Conservation (phyloP, 2,888 invertebrate species). For the Drosophila mimica region DNA sequence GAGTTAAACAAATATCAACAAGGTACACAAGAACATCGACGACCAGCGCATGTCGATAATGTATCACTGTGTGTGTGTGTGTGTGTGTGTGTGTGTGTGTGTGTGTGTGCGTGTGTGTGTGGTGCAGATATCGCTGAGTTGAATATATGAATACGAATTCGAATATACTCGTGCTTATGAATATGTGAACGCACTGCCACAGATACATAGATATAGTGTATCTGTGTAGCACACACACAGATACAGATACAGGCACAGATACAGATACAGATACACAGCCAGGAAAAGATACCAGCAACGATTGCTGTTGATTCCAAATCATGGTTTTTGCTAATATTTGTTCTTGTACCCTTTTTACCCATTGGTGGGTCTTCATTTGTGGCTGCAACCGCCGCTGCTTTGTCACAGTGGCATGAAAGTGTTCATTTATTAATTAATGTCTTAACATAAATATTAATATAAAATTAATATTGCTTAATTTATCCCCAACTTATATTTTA, state of each 20-base stretch:
- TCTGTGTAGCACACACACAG: conserved; percentile 23
- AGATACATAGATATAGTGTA: conserved; percentile 14
- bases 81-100: conserved; percentile 21
- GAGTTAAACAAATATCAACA: conserved; percentile 76
- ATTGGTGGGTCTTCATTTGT: conserved; percentile 32
- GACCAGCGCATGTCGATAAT: conserved; percentile 62
- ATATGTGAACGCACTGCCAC: conserved; percentile 31
- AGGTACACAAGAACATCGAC: conserved; percentile 64
- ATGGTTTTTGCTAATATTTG: conserved; percentile 62
- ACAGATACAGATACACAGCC: conserved; percentile 6
- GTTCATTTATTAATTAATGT: background rate
- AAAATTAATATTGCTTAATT: background rate
- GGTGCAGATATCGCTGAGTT: conserved; percentile 66
- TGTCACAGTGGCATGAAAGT: conserved; percentile 40
- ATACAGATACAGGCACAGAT: background rate
- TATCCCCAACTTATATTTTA: background rate
- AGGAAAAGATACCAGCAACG: conserved; percentile 44
- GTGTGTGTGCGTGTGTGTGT: conserved; percentile 15
- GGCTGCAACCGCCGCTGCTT: conserved; percentile 13
- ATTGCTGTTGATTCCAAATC: conserved; percentile 57
- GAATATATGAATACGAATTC: conserved; percentile 44
- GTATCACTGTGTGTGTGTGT: conserved; percentile 24
- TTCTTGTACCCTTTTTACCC: conserved; percentile 46
- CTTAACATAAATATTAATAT: background rate
- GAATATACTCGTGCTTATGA: conserved; percentile 30